These are phyloP conservation scores for Lycia hirtaria DNA, from an alignment of 2,888 invertebrate species.

Conservation along the genomic window DNA sequence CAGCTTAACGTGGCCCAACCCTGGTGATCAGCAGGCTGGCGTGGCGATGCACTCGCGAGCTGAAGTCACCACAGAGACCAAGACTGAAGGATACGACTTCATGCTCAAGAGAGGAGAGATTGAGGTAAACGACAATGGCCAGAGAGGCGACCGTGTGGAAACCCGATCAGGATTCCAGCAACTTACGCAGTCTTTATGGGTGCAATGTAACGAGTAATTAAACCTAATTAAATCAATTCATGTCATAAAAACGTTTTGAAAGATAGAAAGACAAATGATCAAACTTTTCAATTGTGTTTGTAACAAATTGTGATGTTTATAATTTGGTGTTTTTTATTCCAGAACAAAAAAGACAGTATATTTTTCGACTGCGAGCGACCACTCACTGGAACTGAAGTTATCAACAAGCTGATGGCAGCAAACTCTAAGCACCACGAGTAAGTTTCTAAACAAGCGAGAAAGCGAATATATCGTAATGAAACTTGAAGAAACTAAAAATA, in stretches of 20 bases:
- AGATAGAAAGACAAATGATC: too few relatives aligned
- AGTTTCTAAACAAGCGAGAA: slow-evolving; percentile 48
- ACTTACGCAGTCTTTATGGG: too few relatives aligned
- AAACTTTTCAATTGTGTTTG: too few relatives aligned
- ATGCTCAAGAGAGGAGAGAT: slow-evolving; percentile 55
- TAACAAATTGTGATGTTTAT: too few relatives aligned
- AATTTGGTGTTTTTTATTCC: slow-evolving; percentile 21
- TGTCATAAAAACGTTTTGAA: too few relatives aligned
- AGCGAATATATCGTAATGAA: too few relatives aligned
- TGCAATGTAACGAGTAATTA: too few relatives aligned
- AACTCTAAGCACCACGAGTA: slow-evolving; percentile 69
- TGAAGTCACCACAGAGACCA: slow-evolving; percentile 62
- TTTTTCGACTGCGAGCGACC: slow-evolving; percentile 74
- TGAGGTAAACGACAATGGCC: slow-evolving; percentile 47
- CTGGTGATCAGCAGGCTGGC: slow-evolving; percentile 70
- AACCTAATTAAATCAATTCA: too few relatives aligned
- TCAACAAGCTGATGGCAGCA: slow-evolving; percentile 66
- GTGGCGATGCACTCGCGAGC: slow-evolving; percentile 74
- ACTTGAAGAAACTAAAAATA: too few relatives aligned
- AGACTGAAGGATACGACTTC: slow-evolving; percentile 50
- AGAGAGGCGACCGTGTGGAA: too few relatives aligned
- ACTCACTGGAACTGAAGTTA: slow-evolving; percentile 64
- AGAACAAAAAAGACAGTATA: slow-evolving; percentile 52
- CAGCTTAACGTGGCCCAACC: slow-evolving; percentile 73
- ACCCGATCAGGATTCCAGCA: too few relatives aligned